Percentiles rank a stretch among this genome's conserved stretches.
These are phyloP conservation scores for Anthrax anthrax DNA, from an alignment of 2,888 invertebrate genomes.

Conservation along the genomic window DNA sequence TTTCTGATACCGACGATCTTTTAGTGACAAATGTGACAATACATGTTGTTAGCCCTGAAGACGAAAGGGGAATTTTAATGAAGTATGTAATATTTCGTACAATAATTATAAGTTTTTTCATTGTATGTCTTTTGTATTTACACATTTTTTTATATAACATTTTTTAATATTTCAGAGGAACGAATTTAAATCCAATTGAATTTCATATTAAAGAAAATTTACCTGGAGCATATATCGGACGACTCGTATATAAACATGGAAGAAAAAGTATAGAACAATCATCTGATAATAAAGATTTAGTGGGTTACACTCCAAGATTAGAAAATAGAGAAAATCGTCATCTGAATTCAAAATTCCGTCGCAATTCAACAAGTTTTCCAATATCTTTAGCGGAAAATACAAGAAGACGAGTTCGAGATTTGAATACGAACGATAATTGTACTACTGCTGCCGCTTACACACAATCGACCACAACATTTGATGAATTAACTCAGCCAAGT, in stretches of 20 bases:
- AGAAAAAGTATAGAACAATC: conserved; percentile 21
- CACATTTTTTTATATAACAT: background rate
- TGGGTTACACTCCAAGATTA: conserved; percentile 6
- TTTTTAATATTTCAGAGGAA: conserved; percentile 40
- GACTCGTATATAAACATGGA: conserved; percentile 43
- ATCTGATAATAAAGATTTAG: conserved; percentile 7
- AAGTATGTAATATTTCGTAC: conserved; percentile 34
- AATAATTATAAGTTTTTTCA: background rate
- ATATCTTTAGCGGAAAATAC: background rate
- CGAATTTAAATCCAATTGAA: conserved; percentile 52
- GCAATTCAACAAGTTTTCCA: conserved; percentile 7
- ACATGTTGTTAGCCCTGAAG: conserved; percentile 64
- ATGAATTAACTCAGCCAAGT: background rate
- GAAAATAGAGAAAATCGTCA: conserved; percentile 11
- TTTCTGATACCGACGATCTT: conserved; percentile 40
- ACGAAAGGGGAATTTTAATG: conserved; percentile 50
- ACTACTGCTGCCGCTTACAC: background rate
- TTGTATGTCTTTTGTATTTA: background rate
- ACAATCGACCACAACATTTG: background rate
- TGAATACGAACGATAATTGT: background rate
- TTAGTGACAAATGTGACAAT: conserved; percentile 72
- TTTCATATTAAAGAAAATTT: conserved; percentile 66
- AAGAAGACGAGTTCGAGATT: conserved; percentile 5
- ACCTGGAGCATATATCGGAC: conserved; percentile 57
- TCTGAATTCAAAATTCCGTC: conserved; percentile 10